phyloP scores from a whole-genome alignment of 2,797 vertebrate species.

The Ficedula albicollis region DNA sequence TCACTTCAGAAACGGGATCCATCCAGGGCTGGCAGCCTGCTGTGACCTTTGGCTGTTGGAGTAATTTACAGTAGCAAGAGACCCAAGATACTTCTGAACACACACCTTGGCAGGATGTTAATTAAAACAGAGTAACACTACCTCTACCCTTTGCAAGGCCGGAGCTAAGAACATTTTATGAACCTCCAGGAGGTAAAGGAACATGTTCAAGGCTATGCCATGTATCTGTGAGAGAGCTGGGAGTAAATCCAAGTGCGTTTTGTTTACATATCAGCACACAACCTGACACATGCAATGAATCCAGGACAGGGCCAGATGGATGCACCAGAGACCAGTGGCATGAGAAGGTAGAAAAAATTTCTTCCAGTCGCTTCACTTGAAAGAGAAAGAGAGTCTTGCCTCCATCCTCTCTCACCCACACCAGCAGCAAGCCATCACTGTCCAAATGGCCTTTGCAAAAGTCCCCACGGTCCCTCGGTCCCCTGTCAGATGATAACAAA shows the following conservation, averaged over 20 bases:
- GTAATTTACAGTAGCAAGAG: not conserved
- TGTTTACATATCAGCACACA: not conserved
- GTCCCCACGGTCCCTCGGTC: not conserved
- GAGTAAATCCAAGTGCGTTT: not conserved
- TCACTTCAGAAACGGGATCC: not conserved
- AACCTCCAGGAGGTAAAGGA: not conserved
- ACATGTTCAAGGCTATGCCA: not conserved
- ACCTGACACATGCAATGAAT: not conserved
- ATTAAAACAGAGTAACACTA: not conserved
- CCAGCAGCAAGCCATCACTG: not conserved
- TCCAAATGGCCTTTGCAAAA: not conserved
- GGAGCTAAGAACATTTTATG: not conserved
- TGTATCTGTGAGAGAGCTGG: not conserved
- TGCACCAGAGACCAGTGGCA: not conserved
- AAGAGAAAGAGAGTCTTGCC: not conserved
- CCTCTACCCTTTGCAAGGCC: not conserved
- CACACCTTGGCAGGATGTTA: not conserved
- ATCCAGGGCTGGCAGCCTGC: not conserved
- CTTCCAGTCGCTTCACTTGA: not conserved
- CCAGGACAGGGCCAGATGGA: not conserved
- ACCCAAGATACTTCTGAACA: not conserved
- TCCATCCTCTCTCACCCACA: not conserved
- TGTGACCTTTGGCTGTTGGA: not conserved
- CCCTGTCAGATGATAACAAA: not conserved
- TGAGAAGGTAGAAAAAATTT: not conserved